Conservation (phyloP, 2,113 vertebrate species). For the Casuarius casuarius region DNA sequence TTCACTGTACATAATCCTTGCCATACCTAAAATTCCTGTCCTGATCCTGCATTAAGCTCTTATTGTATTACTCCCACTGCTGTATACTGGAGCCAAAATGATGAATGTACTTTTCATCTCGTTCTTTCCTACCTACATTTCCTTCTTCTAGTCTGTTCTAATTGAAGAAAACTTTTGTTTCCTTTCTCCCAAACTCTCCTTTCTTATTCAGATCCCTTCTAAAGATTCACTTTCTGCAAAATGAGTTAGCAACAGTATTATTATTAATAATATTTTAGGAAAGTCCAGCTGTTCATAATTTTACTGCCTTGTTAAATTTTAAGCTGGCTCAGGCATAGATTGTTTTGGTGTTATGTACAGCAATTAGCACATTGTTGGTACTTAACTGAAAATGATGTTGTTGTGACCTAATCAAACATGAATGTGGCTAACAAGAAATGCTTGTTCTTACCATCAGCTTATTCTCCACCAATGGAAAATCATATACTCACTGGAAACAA, state of each 20-base stretch:
- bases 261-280: neutral
- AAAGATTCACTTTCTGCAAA: neutral
- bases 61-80: neutral
- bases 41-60: neutral
- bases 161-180: neutral
- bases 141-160: neutral
- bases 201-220: neutral
- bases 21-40: neutral
- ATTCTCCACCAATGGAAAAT: constrained; percentile 94
- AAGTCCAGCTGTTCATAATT: neutral
- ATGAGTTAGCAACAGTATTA: neutral
- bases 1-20: neutral
- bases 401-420: neutral
- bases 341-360: neutral
- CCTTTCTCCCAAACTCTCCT: neutral
- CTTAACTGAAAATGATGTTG: neutral
- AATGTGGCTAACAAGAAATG: neutral
- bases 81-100: neutral
- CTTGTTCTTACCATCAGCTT: constrained; percentile 76
- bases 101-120: neutral
- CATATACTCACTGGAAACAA: constrained; percentile 91
- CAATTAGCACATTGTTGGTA: neutral
- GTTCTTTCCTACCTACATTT: neutral
- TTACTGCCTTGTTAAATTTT: neutral
- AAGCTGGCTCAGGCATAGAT: neutral